Evolutionary conservation across 2,797 vertebrate genomes (phyloP).

Genomic region (Falco novaeseelandiae): DNA sequence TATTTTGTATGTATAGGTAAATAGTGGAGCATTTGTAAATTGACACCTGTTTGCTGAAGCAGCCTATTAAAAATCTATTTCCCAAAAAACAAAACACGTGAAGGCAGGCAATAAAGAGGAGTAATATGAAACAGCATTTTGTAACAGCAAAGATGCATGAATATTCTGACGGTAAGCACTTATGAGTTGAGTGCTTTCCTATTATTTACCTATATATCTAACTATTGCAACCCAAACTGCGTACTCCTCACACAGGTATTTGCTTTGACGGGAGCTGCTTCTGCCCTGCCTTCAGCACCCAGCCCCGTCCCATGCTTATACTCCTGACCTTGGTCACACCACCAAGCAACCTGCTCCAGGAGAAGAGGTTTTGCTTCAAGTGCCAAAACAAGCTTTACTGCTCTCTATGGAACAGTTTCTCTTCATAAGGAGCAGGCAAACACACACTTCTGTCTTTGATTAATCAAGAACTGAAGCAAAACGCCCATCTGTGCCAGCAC

Average conservation of each 20-base stretch:
- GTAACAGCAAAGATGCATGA: neutral
- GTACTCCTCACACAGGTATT: neutral
- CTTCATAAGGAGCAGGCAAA: neutral
- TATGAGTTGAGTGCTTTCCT: neutral
- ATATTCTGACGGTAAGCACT: neutral
- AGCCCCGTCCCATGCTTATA: rapidly evolving
- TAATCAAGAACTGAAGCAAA: neutral
- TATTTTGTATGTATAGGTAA: neutral
- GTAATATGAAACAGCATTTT: neutral
- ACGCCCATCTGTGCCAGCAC: neutral
- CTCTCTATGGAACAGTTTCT: neutral
- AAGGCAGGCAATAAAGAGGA: neutral
- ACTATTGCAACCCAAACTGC: neutral
- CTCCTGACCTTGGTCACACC: neutral
- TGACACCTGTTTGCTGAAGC: neutral
- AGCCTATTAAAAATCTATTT: neutral
- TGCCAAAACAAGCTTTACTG: neutral
- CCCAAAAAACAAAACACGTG: neutral
- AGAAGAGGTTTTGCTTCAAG: neutral
- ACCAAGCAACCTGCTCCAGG: neutral
- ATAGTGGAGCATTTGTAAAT: neutral
- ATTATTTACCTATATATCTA: neutral
- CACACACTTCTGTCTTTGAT: neutral
- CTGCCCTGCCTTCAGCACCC: neutral
- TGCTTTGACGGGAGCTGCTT: neutral